Evolutionary conservation across 2,797 vertebrate genomes (phyloP).

Genomic region (Danio jaintianensis): DNA sequence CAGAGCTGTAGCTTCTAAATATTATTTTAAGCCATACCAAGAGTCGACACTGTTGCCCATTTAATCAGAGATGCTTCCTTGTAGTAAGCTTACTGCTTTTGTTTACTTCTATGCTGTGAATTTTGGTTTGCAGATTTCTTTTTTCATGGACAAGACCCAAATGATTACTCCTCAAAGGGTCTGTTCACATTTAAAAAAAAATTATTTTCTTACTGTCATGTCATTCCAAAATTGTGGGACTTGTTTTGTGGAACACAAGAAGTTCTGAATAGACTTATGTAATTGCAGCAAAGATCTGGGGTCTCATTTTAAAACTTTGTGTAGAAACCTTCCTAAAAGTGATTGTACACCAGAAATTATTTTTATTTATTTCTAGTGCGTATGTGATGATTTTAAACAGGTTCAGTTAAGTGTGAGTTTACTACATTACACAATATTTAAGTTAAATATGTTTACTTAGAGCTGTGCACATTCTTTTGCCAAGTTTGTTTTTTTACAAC

Average conservation of each 20-base stretch:
- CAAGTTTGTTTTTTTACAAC: no score
- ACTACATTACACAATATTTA: no score
- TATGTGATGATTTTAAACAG: no score
- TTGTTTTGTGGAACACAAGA: neutral
- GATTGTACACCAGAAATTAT: no score
- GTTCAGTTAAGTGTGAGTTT: no score
- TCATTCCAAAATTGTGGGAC: neutral
- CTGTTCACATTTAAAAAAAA: neutral
- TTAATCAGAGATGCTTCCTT: slow-evolving; percentile 28
- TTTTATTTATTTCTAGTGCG: no score
- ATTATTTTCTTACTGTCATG: neutral
- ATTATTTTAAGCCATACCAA: slow-evolving; percentile 61
- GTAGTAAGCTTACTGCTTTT: slow-evolving; percentile 7
- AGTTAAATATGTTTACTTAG: no score
- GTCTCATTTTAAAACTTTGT: no score
- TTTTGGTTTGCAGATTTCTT: neutral
- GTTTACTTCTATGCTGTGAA: neutral
- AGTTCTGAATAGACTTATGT: neutral
- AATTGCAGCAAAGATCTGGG: no score
- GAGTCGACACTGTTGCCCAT: slow-evolving; percentile 15
- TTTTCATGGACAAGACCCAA: neutral
- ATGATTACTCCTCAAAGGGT: neutral
- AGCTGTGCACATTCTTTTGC: no score
- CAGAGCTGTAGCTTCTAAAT: slow-evolving; percentile 66
- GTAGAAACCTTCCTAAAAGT: no score